Conservation (phyloP, 2,888 invertebrate species). For the Liodrosophila aerea region DNA sequence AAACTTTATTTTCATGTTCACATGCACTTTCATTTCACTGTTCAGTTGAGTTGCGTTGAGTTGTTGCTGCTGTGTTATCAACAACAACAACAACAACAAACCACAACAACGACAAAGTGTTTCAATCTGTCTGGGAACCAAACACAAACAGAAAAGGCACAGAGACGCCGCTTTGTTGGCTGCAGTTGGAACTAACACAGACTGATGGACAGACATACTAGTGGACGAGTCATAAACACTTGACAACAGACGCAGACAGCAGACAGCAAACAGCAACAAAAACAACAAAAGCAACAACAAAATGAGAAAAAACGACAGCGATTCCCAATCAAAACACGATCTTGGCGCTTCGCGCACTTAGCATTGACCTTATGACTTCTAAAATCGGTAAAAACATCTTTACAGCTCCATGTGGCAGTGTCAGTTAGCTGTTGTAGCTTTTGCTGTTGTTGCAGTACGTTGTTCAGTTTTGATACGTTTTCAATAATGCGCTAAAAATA, state of each 20-base stretch:
- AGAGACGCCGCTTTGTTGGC: conserved; percentile 57
- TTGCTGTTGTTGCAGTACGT: conserved; percentile 29
- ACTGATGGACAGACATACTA: conserved; percentile 35
- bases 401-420: conserved; percentile 69
- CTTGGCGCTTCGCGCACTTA: conserved; percentile 69
- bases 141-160: conserved; percentile 26
- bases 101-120: conserved; percentile 26
- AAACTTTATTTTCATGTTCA: conserved; percentile 26
- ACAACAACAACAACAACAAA: conserved; percentile 30
- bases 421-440: conserved; percentile 36
- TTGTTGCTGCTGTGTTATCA: conserved; percentile 53
- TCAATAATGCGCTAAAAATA: conserved; percentile 62
- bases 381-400: conserved; percentile 80
- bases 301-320: conserved; percentile 26
- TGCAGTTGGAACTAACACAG: conserved; percentile 45
- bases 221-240: conserved; percentile 71
- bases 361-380: conserved; percentile 80
- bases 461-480: conserved; percentile 47
- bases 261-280: conserved; percentile 32
- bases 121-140: conserved; percentile 59
- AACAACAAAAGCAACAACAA: conserved; percentile 24
- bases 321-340: conserved; percentile 71
- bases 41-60: conserved; percentile 37
- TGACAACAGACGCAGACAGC: conserved; percentile 61
- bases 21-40: conserved; percentile 32